phyloP scores from a whole-genome alignment of 2,113 vertebrate species.

The Daphoenositta chrysoptera region DNA sequence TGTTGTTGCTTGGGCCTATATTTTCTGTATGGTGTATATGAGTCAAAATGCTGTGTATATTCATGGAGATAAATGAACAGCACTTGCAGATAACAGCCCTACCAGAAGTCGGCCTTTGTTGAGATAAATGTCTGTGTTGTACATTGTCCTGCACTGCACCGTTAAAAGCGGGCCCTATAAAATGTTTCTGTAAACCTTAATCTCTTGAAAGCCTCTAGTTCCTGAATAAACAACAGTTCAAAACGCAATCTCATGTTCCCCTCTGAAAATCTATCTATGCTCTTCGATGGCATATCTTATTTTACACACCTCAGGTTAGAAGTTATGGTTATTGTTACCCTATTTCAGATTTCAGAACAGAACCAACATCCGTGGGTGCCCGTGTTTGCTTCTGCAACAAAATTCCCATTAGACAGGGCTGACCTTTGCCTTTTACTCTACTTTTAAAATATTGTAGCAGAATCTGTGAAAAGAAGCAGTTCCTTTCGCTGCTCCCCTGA shows the following conservation, averaged over 20 bases:
- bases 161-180: neutral
- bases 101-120: neutral
- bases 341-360: neutral
- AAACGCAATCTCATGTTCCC: neutral
- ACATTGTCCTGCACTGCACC: neutral
- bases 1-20: neutral
- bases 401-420: neutral
- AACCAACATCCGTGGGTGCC: neutral
- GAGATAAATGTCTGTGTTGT: neutral
- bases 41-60: neutral
- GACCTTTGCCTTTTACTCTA: neutral
- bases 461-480: neutral
- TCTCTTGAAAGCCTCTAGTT: neutral
- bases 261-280: neutral
- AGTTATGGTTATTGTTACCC: neutral
- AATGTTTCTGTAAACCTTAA: neutral
- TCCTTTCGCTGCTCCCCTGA: neutral
- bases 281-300: neutral
- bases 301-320: neutral
- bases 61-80: neutral
- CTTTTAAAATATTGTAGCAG: neutral
- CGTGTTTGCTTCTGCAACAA: neutral
- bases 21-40: neutral
- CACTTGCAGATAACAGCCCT: neutral
- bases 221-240: neutral